Evolutionary conservation across 1,140 invertebrate genomes (phyloP).

Genomic region (Antheraea mylitta): DNA sequence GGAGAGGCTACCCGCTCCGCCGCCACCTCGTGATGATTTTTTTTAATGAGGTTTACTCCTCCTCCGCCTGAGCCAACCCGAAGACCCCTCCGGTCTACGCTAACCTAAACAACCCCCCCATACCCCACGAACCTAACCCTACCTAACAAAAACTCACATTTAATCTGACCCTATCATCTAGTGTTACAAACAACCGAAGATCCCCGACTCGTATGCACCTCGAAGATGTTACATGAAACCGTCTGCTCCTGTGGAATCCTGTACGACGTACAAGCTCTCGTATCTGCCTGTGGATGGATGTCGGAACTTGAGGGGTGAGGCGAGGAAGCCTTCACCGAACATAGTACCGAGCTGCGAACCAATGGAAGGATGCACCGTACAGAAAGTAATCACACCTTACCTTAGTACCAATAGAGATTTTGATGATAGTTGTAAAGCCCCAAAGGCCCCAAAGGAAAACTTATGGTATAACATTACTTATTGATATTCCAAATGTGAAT

Average conservation of each 20-base stretch:
- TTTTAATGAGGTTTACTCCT: too few relatives aligned
- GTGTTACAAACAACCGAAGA: slow-evolving; percentile 71
- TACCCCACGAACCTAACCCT: neutral
- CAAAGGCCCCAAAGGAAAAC: too few relatives aligned
- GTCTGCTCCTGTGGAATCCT: slow-evolving; percentile 62
- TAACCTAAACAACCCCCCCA: too few relatives aligned
- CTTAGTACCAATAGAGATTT: neutral
- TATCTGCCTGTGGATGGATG: slow-evolving; percentile 72
- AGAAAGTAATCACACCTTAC: slow-evolving; percentile 65
- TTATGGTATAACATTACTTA: too few relatives aligned
- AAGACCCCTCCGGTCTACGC: too few relatives aligned
- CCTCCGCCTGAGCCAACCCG: too few relatives aligned
- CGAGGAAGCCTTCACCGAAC: slow-evolving; percentile 63
- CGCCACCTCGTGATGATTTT: too few relatives aligned
- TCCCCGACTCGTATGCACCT: slow-evolving; percentile 65
- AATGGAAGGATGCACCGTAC: slow-evolving; percentile 80
- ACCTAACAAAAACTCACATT: too few relatives aligned
- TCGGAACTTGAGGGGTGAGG: slow-evolving; percentile 59
- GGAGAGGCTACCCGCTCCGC: too few relatives aligned
- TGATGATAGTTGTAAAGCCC: too few relatives aligned
- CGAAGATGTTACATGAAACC: slow-evolving; percentile 66
- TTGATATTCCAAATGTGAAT: too few relatives aligned
- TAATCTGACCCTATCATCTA: slow-evolving; percentile 23
- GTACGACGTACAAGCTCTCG: slow-evolving; percentile 78
- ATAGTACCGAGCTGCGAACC: slow-evolving; percentile 77